Percentiles rank a stretch among this genome's conserved stretches.
phyloP scores from a whole-genome alignment of 92 coral and sea anemone species.

The Zoanthus sansibaricus region DNA sequence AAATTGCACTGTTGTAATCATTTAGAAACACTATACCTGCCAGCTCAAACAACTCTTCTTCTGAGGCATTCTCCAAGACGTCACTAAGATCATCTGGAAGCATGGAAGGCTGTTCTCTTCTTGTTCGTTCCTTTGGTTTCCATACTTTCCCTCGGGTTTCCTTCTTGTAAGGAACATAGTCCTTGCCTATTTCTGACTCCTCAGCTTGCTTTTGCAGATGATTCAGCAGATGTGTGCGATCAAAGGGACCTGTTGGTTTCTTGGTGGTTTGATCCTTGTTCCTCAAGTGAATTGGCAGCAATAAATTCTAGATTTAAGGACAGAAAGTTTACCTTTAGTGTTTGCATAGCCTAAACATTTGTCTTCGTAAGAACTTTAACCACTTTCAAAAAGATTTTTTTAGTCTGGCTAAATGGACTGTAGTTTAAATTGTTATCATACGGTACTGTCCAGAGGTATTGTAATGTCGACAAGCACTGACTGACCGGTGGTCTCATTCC shows the following conservation, averaged over 20 bases:
- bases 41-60: conserved; percentile 89
- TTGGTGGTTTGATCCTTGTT: conserved; percentile 87
- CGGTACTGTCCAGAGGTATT: no score
- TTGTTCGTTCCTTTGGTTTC: conserved; percentile 69
- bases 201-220: conserved; percentile 92
- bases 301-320: conserved; percentile 66
- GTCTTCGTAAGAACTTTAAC: no score
- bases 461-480: no score
- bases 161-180: conserved; percentile 92
- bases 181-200: conserved; percentile 76
- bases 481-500: no score
- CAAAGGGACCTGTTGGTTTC: conserved; percentile 77
- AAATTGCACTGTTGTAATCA: neutral
- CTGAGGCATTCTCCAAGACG: conserved; percentile 93
- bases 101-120: conserved; percentile 63
- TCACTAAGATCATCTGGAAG: conserved; percentile 95
- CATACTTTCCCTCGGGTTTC: conserved; percentile 94
- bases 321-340: no score
- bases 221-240: conserved; percentile 77
- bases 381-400: no score
- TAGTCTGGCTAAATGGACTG: no score
- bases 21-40: conserved; percentile 67
- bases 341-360: no score
- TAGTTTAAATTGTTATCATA: no score
- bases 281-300: conserved; percentile 83